Percentiles rank a stretch among this genome's conserved stretches.
Conservation (phyloP, 2,113 vertebrate species). For the Neolamprologus toae region DNA sequence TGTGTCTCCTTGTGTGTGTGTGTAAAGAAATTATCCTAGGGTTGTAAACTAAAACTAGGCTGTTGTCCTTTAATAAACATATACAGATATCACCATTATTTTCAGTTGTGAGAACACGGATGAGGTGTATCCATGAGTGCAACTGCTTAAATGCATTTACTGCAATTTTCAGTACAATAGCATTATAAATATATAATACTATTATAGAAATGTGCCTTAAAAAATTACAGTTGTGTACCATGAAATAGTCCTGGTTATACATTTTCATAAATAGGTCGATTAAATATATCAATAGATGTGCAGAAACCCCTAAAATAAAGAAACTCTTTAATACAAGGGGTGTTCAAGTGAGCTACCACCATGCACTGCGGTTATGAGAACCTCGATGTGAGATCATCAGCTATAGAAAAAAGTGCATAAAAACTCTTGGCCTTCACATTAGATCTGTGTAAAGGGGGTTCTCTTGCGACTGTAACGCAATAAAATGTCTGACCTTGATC, state of each 20-base stretch:
- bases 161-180: not conserved
- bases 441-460: not conserved
- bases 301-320: not conserved
- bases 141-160: not conserved
- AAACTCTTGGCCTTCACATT: slow-evolving; percentile 1
- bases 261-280: not conserved
- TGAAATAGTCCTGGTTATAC: not conserved
- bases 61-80: not conserved
- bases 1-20: slow-evolving; percentile 8
- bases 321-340: not conserved
- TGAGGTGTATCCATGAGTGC: not conserved
- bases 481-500: slow-evolving; percentile 42
- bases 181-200: not conserved
- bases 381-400: not conserved
- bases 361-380: not conserved
- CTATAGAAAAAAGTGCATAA: not conserved
- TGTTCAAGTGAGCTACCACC: not conserved
- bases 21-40: not conserved
- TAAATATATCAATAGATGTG: not conserved
- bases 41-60: not conserved
- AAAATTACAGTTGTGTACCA: not conserved
- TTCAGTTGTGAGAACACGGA: not conserved
- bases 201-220: not conserved
- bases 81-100: not conserved
- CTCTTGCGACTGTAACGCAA: not conserved